phyloP scores from a whole-genome alignment of 2,113 vertebrate genomes.

The Salminus brasiliensis region DNA sequence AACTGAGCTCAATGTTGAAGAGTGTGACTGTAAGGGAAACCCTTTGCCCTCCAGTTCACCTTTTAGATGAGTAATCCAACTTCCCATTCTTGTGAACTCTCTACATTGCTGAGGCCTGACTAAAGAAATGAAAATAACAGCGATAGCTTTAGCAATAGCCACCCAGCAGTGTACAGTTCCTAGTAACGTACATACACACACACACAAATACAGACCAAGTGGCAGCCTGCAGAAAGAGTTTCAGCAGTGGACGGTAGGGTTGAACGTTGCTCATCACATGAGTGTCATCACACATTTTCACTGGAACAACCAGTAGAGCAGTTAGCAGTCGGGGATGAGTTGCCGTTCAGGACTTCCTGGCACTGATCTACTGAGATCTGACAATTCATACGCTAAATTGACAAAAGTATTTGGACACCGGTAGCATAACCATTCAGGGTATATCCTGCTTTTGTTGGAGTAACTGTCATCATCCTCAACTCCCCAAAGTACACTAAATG shows the following conservation, averaged over 20 bases:
- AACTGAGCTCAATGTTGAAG: neutral
- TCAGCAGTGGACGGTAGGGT: neutral
- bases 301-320: too few relatives aligned
- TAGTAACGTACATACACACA: neutral
- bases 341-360: too few relatives aligned
- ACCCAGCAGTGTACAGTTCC: neutral
- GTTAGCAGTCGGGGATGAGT: too few relatives aligned
- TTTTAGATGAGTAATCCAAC: conserved; percentile 42
- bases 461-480: too few relatives aligned
- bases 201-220: neutral
- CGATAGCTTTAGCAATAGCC: neutral
- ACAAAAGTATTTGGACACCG: too few relatives aligned
- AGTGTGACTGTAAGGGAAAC: conserved; percentile 16
- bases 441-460: too few relatives aligned
- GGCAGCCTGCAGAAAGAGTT: neutral
- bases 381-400: too few relatives aligned
- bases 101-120: neutral
- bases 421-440: too few relatives aligned
- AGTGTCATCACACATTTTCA: too few relatives aligned
- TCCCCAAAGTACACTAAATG: too few relatives aligned
- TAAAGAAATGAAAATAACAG: conserved; percentile 28
- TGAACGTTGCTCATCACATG: neutral
- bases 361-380: too few relatives aligned
- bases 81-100: conserved; percentile 43
- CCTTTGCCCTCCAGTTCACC: conserved; percentile 38